phyloP scores from a whole-genome alignment of 2,888 invertebrate genomes.

The Sipha maydis region DNA sequence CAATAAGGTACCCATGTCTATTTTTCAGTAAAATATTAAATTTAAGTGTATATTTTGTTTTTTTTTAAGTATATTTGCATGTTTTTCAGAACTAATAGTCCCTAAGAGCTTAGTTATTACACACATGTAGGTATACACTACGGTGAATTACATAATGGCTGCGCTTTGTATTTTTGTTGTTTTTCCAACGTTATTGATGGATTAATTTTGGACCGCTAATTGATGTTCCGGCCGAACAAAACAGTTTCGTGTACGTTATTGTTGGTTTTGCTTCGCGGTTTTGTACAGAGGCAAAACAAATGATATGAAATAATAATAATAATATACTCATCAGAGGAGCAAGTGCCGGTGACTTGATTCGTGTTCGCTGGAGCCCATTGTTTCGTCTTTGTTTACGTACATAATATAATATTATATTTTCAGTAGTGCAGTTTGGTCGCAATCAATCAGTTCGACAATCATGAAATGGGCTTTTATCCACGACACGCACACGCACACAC shows the following conservation, averaged over 20 bases:
- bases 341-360: constrained; percentile 33
- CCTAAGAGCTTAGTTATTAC: no score
- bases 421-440: constrained; percentile 13
- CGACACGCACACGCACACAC: constrained; percentile 13
- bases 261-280: background rate
- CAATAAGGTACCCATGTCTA: no score
- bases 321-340: constrained; percentile 26
- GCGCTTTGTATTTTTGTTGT: background rate
- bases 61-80: no score
- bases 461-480: constrained; percentile 33
- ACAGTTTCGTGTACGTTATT: background rate
- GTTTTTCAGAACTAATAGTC: no score
- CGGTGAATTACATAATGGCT: no score
- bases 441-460: constrained; percentile 54
- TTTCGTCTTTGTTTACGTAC: background rate
- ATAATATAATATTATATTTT: background rate
- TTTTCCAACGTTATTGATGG: constrained; percentile 10
- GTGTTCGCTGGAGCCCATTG: background rate
- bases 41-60: no score
- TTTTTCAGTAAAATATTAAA: no score
- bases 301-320: constrained; percentile 14
- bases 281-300: background rate
- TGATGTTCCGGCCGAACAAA: background rate
- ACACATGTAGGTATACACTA: no score
- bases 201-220: background rate